These are phyloP conservation scores for Mesochorus sp. DNA, from an alignment of 2,888 invertebrate genomes.

Conservation along the genomic window DNA sequence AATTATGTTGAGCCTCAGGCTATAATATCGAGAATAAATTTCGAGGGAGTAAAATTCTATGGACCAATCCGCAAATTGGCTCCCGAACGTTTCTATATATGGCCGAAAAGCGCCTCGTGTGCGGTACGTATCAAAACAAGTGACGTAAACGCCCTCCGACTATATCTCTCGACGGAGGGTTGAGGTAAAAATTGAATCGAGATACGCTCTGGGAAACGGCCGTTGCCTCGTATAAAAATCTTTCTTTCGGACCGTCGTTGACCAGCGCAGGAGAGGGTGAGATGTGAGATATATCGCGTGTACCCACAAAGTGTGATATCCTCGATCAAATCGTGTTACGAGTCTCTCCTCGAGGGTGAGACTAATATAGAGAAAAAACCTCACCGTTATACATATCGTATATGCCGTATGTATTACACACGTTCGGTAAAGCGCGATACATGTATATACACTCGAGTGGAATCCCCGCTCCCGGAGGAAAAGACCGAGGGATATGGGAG, in stretches of 20 bases:
- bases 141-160: no score
- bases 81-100: no score
- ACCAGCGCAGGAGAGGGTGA: conserved; percentile 37
- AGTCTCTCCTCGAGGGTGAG: conserved; percentile 28
- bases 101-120: no score
- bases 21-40: no score
- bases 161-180: no score
- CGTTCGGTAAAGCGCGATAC: background rate
- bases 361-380: conserved; percentile 40
- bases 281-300: conserved; percentile 33
- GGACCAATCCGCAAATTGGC: no score
- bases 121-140: no score
- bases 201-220: conserved; percentile 14
- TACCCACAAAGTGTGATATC: conserved; percentile 50
- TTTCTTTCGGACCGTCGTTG: conserved; percentile 4
- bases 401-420: conserved; percentile 1
- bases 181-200: conserved; percentile 35
- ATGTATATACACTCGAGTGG: conserved; percentile 21
- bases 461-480: conserved; percentile 38
- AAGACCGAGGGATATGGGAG: background rate
- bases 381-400: conserved; percentile 4
- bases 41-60: no score
- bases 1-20: no score
- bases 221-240: conserved; percentile 49
- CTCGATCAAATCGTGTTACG: conserved; percentile 59